A percentile compares a stretch with the other conserved stretches of the same genome.
phyloP scores from a whole-genome alignment of 2,113 vertebrate genomes.

The cat (Felis catus) region DNA sequence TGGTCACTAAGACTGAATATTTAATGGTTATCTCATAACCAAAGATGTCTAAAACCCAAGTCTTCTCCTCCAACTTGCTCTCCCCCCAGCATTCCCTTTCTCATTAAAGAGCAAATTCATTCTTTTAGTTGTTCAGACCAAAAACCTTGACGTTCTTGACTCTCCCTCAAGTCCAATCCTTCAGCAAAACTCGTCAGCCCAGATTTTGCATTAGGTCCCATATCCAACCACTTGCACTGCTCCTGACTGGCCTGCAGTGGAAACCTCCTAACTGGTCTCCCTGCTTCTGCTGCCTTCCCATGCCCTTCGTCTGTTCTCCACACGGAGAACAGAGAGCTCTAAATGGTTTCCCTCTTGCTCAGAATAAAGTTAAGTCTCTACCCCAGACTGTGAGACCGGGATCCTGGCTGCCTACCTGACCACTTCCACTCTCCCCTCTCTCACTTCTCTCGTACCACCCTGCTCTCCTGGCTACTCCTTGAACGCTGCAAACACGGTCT shows the following conservation, averaged over 20 bases:
- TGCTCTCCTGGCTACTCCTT: neutral
- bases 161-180: neutral
- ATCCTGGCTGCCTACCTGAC: neutral
- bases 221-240: neutral
- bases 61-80: neutral
- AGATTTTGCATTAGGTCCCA: neutral
- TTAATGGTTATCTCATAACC: conserved; percentile 11
- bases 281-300: neutral
- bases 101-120: neutral
- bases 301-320: neutral
- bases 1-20: neutral
- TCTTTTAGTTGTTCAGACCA: neutral
- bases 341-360: neutral
- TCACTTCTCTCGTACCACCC: neutral
- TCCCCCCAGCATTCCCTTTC: neutral
- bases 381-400: neutral
- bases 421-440: neutral
- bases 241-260: neutral
- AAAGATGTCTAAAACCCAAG: neutral
- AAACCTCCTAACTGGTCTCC: neutral
- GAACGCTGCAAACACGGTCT: neutral
- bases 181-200: neutral
- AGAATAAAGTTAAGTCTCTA: neutral
- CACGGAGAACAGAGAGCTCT: neutral
- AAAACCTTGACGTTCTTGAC: neutral